Evolutionary conservation across 2,797 vertebrate species (phyloP), one percentile per base, ranked within the genome.

Genomic region (Oryzias sinensis): DNA sequence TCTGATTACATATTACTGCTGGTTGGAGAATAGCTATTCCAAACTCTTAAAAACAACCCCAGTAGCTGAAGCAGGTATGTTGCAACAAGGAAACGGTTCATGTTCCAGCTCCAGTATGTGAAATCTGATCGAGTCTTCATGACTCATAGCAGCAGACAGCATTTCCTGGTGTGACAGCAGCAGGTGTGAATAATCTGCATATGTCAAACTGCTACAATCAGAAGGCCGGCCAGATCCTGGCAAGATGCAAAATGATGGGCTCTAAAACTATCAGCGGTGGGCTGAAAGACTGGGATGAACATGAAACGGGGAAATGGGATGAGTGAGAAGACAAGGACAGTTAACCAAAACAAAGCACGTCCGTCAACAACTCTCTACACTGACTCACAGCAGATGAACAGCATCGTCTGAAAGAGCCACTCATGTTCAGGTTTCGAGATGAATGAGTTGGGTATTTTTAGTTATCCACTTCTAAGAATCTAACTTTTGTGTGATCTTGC

Each of bases 111-210:
- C 14, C 16, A 3, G n/a, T 7, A 5, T 29, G 48, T 50, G 54
- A 58, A 68, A 54, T 50, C 53, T 51, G 70, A 82, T 68, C 70
- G 59, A 78, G 77, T 57, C 52, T 67, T 80, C 51, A 56, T 43
- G 50, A 44, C 68, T 57, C 56, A 41, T 49, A 64, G 70, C 43
- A 42, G 43, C 62, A 53, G 63, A 17, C 60, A 73, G 65, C 52
- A 49, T 65, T 68, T 78, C 75, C 65, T 69, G 56, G 45, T 65
- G 72, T 25, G 54, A 66, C 69, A 62, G 56, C 72, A 52, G 74
- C 58, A 81, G 73, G 76, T 69, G 77, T 68, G 70, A 68, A 79
- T n/a, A 40, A 70, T 62, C 63, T 22, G 44, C 22, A 45, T 17
- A 14, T 44, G 47, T 53, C 43, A 48, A 40, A 50, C 62, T 59